Conservation (phyloP, 2,113 vertebrate genomes). For the Aegotheles bennettii region DNA sequence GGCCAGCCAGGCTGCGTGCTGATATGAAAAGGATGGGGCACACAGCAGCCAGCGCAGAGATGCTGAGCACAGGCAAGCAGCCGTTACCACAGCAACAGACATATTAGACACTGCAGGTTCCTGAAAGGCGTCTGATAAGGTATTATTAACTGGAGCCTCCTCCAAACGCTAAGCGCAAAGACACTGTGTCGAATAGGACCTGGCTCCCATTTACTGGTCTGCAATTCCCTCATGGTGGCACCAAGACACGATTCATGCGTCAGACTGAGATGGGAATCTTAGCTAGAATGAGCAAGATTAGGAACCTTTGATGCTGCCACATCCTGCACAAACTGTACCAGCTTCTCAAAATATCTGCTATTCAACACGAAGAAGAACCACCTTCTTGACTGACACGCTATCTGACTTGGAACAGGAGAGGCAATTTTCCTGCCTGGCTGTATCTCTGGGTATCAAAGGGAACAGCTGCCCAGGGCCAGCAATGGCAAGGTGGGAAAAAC, state of each 20-base stretch:
- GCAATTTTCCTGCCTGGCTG: not conserved
- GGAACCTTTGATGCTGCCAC: not conserved
- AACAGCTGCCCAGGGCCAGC: not conserved
- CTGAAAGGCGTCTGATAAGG: constrained; percentile 79
- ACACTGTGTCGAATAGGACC: constrained; percentile 36
- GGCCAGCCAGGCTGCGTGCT: constrained; percentile 27
- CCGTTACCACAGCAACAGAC: constrained; percentile 75
- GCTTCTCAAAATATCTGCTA: not conserved
- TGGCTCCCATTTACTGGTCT: constrained; percentile 20
- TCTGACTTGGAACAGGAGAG: not conserved
- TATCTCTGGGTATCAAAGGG: not conserved
- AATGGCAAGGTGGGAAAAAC: not conserved
- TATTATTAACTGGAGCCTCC: constrained; percentile 78
- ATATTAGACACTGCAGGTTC: constrained; percentile 77
- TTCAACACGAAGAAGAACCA: not conserved
- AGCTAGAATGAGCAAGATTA: not conserved
- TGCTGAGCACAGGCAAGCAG: constrained; percentile 70
- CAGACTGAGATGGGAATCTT: not conserved
- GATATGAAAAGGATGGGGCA: constrained; percentile 24
- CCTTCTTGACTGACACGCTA: not conserved
- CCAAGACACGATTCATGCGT: not conserved
- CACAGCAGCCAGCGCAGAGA: constrained; percentile 49
- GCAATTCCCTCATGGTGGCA: constrained; percentile 7
- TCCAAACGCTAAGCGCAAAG: constrained; percentile 54
- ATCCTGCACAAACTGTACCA: not conserved